Conservation (phyloP, 2,113 vertebrate genomes). For the Aspidoscelis tigris region DNA sequence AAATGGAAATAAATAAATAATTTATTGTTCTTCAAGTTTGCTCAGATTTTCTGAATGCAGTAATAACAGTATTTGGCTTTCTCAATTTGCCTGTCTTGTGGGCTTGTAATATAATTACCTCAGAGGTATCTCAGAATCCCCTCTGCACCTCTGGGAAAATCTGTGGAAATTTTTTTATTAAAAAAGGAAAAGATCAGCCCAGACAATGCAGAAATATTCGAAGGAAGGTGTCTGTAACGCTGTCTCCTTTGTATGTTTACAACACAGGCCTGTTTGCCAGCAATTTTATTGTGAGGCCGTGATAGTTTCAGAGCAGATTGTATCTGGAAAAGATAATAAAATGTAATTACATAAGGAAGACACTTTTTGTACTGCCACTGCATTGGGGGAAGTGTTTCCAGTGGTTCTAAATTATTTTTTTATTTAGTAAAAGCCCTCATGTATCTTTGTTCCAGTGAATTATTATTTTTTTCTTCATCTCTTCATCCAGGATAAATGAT, state of each 20-base stretch:
- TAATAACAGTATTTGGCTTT: slow-evolving; percentile 18
- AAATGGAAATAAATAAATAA: too few species aligned
- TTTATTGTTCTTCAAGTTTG: slow-evolving; percentile 13
- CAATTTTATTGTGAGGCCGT: slow-evolving; percentile 16
- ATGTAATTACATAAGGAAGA: not conserved
- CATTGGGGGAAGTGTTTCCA: too few species aligned
- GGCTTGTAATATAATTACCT: slow-evolving; percentile 15
- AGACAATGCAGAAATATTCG: slow-evolving; percentile 15
- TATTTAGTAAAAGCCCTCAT: not conserved
- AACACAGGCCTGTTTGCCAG: slow-evolving; percentile 16
- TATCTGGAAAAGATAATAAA: slow-evolving; percentile 23
- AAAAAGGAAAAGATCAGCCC: slow-evolving; percentile 1
- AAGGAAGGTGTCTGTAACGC: slow-evolving; percentile 20
- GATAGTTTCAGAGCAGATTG: not conserved
- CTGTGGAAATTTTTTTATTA: slow-evolving; percentile 15
- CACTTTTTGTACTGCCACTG: not conserved
- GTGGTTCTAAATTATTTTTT: not conserved
- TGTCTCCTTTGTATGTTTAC: slow-evolving; percentile 9
- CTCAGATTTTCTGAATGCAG: slow-evolving; percentile 3
- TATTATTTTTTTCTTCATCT: not conserved
- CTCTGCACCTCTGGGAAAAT: slow-evolving; percentile 30
- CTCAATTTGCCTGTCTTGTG: slow-evolving; percentile 18
- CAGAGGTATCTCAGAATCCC: slow-evolving; percentile 8
- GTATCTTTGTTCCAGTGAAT: not conserved
- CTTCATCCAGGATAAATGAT: not conserved